Conservation (phyloP, 2,113 vertebrate genomes). For the Atlantisia rogersi region DNA sequence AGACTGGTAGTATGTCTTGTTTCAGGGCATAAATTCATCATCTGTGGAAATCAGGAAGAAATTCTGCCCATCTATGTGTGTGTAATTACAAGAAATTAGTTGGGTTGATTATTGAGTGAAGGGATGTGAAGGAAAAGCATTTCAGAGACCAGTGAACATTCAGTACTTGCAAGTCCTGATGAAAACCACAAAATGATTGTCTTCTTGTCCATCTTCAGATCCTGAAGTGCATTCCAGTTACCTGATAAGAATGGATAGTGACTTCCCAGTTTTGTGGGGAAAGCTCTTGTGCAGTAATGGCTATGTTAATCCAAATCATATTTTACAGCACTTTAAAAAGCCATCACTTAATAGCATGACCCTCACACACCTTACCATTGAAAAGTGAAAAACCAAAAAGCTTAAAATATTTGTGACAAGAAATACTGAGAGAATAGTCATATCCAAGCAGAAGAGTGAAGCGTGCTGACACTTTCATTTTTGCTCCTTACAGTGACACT, state of each 20-base stretch:
- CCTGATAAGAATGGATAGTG: not conserved
- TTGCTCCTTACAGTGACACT: conserved; percentile 79
- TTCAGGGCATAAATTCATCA: conserved; percentile 21
- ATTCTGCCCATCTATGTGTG: not conserved
- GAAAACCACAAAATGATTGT: not conserved
- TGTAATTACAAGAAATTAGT: not conserved
- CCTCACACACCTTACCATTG: not conserved
- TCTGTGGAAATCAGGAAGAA: not conserved
- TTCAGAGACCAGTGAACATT: not conserved
- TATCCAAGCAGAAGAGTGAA: conserved; percentile 40
- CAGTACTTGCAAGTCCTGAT: not conserved
- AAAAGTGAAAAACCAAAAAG: not conserved
- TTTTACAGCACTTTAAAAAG: conserved; percentile 45
- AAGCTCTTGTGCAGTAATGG: not conserved
- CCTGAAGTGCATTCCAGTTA: not conserved
- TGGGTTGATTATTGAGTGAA: not conserved
- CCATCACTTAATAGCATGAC: conserved; percentile 4
- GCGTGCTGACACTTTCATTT: conserved; percentile 47
- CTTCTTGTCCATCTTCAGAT: not conserved
- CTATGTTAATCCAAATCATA: not conserved
- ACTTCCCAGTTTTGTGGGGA: not conserved
- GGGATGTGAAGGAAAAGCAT: not conserved
- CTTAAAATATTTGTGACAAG: not conserved
- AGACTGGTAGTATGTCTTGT: not conserved
- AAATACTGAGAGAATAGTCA: conserved; percentile 3